Percentiles rank a stretch among this genome's conserved stretches.
Conservation (phyloP, 1,140 invertebrate genomes). For the Drosophila mayri region DNA sequence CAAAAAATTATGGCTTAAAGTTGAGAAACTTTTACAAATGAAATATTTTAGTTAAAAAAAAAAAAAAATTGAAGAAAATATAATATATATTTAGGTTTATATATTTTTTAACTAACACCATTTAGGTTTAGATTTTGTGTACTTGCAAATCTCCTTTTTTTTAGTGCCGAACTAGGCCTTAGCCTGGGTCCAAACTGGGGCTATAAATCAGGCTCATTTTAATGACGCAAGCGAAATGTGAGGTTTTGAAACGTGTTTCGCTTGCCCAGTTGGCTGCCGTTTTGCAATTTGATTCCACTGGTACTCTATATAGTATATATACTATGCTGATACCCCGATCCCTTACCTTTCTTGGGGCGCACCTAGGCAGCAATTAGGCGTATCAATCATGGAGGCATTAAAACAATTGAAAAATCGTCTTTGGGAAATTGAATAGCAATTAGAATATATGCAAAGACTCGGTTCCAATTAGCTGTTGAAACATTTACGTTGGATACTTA, state of each 20-base stretch:
- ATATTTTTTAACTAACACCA: not conserved
- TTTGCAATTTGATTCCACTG: slow-evolving; percentile 62
- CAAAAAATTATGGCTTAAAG: no score
- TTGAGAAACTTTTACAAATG: no score
- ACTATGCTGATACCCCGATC: not conserved
- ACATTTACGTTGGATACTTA: slow-evolving; percentile 22
- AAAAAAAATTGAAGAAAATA: not conserved
- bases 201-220: slow-evolving; percentile 82
- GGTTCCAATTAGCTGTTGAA: slow-evolving; percentile 40
- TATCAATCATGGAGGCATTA: slow-evolving; percentile 79
- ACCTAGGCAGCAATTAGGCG: slow-evolving; percentile 67
- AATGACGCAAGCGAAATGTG: slow-evolving; percentile 79
- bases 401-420: slow-evolving; percentile 81
- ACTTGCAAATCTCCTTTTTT: not conserved
- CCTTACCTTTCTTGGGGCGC: slow-evolving; percentile 35
- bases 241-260: slow-evolving; percentile 78
- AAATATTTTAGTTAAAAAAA: not conserved
- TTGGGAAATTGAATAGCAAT: slow-evolving; percentile 77
- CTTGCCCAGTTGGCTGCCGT: slow-evolving; percentile 55
- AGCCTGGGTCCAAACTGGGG: slow-evolving; percentile 29
- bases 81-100: not conserved
- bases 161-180: slow-evolving; percentile 26
- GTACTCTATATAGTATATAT: slow-evolving; percentile 23
- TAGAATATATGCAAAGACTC: slow-evolving; percentile 56
- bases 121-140: not conserved